phyloP scores from a whole-genome alignment of 2,888 invertebrate species.

The Caenorhabditis macrosperma region DNA sequence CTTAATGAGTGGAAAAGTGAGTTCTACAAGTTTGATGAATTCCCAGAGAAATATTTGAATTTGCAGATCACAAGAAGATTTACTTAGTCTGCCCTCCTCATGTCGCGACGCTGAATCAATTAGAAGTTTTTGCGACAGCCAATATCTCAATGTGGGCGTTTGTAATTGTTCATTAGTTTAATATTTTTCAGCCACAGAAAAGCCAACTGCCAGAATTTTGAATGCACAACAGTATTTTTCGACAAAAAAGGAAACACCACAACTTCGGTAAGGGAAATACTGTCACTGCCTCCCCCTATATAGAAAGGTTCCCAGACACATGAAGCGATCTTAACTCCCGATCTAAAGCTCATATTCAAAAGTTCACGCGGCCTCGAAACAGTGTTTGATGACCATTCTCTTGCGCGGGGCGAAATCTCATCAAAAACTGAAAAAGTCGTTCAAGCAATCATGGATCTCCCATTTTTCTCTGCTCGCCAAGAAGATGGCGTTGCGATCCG shows the following conservation, averaged over 20 bases:
- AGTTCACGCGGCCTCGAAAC: constrained; percentile 1
- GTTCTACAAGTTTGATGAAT: not conserved
- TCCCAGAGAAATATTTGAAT: not conserved
- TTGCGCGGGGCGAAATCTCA: too few species aligned
- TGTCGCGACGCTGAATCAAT: too few species aligned
- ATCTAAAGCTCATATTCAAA: constrained; percentile 15
- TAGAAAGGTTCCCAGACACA: constrained; percentile 3
- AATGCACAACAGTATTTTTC: too few species aligned
- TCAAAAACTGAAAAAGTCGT: not conserved
- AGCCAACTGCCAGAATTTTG: too few species aligned
- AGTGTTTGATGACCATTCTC: not conserved
- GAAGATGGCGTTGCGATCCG: constrained; percentile 64
- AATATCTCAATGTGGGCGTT: too few species aligned
- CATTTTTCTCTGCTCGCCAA: constrained; percentile 58
- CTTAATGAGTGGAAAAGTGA: not conserved
- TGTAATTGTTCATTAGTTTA: too few species aligned
- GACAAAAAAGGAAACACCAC: constrained; percentile 14
- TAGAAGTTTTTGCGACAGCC: not conserved
- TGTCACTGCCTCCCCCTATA: not conserved
- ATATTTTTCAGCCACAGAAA: too few species aligned
- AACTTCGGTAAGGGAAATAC: not conserved
- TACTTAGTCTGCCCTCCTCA: too few species aligned
- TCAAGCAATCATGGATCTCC: constrained; percentile 53
- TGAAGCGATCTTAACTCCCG: not conserved
- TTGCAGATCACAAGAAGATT: not conserved